Conservation (phyloP, 2,888 invertebrate species). For the Calephelis perditalis region DNA sequence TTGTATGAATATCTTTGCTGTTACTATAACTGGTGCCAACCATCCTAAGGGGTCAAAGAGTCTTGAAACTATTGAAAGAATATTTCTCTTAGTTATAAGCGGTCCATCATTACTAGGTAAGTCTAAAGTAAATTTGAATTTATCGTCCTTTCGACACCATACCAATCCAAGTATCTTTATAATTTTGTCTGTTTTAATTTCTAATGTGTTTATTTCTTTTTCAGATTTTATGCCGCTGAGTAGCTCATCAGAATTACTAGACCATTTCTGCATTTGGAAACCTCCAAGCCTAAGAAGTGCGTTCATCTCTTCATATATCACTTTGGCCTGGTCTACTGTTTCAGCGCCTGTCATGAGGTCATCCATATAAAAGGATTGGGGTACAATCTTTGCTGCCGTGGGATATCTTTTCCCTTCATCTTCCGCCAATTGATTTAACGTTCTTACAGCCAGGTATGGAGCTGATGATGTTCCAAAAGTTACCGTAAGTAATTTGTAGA, state of each 20-base stretch:
- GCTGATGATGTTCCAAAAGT: constrained; percentile 1
- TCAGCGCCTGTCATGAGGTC: constrained; percentile 29
- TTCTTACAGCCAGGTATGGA: background rate
- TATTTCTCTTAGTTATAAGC: background rate
- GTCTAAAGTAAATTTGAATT: constrained; percentile 17
- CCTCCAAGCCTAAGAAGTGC: constrained; percentile 33
- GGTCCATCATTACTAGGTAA: constrained; percentile 12
- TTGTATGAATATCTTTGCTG: constrained; percentile 13
- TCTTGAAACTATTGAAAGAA: constrained; percentile 20
- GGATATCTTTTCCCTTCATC: background rate
- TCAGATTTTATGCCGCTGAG: constrained; percentile 20
- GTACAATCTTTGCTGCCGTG: background rate
- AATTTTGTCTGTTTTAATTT: constrained; percentile 18
- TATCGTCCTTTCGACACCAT: constrained; percentile 18
- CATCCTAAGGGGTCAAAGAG: constrained; percentile 24
- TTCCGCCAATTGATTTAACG: background rate
- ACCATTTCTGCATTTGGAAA: constrained; percentile 24
- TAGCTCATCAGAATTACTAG: constrained; percentile 32
- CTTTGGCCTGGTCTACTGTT: constrained; percentile 22
- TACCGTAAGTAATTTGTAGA: background rate
- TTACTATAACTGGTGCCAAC: constrained; percentile 19
- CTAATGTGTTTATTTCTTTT: constrained; percentile 4
- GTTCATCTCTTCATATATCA: constrained; percentile 23
- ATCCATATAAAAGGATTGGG: background rate
- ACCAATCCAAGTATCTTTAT: constrained; percentile 17